phyloP scores from a whole-genome alignment of 1,140 invertebrate species.

The Leptinotarsa defecta region DNA sequence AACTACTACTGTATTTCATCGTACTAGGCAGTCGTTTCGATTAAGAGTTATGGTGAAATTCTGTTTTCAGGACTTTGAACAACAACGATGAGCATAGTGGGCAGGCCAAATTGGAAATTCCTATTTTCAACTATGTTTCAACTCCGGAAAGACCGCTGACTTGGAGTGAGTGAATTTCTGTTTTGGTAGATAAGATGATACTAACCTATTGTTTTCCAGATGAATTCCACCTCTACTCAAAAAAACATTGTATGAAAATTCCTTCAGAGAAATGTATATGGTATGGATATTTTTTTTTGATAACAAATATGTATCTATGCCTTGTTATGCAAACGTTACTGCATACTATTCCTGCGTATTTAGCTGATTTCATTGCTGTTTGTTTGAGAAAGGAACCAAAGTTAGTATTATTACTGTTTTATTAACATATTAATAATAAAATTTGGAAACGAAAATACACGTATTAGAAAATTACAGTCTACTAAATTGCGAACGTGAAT shows the following conservation, averaged over 20 bases:
- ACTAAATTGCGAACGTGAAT: too few relatives aligned
- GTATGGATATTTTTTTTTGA: constrained; percentile 34
- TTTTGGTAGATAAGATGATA: background rate
- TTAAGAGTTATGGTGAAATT: too few relatives aligned
- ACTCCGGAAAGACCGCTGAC: constrained; percentile 38
- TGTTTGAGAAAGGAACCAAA: constrained; percentile 65
- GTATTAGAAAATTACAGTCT: too few relatives aligned
- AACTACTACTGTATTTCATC: too few relatives aligned
- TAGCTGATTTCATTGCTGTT: constrained; percentile 62
- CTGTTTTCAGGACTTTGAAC: constrained; percentile 16
- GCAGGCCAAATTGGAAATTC: constrained; percentile 37
- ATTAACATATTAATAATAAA: too few relatives aligned
- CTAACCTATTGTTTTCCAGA: constrained; percentile 34
- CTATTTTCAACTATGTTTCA: constrained; percentile 46
- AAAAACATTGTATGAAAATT: constrained; percentile 38
- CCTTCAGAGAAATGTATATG: constrained; percentile 40
- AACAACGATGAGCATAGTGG: constrained; percentile 36
- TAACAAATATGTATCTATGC: constrained; percentile 31
- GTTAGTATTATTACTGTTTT: constrained; percentile 29
- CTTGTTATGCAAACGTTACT: constrained; percentile 33
- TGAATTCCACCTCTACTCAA: constrained; percentile 26
- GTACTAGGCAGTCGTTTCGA: too few relatives aligned
- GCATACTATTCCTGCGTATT: constrained; percentile 65
- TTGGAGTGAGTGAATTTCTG: constrained; percentile 39
- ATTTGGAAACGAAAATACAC: too few relatives aligned